Evolutionary conservation across 1,140 invertebrate genomes (phyloP), one percentile per base, ranked within the genome.

Genomic region (Bombus breviceps): DNA sequence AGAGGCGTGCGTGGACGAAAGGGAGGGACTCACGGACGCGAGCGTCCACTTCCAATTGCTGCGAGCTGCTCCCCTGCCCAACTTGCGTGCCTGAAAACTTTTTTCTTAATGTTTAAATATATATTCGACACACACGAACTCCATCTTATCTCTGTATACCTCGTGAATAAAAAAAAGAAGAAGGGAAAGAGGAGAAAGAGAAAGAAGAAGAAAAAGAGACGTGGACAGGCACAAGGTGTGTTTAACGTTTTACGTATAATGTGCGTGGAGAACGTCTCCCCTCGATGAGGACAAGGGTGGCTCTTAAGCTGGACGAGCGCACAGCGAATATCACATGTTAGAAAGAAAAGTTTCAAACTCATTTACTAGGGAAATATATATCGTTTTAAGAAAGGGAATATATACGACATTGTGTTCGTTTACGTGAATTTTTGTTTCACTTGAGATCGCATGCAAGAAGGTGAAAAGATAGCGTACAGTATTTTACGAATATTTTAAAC

Each of bases 81-180:
- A 94, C 90, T 94, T 93, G 94, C 94, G 94, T 95, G 94, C 94
- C 94, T 95, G 91, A 94, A 89, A 91, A 91, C 89, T 91, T 90
- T 90, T 91, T 91, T 91, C 90, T 91, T 91, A 91, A 90, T 90
- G 86, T 88, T 88, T 90, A 90, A 90, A 90, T 90, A 88, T 90
- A 88, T 85, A 90, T 86, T 88, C 83, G 34, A 78, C 75, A 83
- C 47, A 84, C 88, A 90, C 83, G 72, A 83, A 88, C 89, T 90
- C 81, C 86, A 90, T 75, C 83, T 90, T 86, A 88, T 88, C 87
- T 90, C 89, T 91, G 86, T 90, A 91, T 86, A 91, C 84, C 87
- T 90, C 81, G 89, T 88, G 89, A 88, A 66, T 41, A 39, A 75
- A 74, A 12, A 12, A 82, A 25, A 57, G 1, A 12, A 28, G 18